Base-by-base conservation (phyloP, 2,888 invertebrate species). In the Oscheius onirici region DNA sequence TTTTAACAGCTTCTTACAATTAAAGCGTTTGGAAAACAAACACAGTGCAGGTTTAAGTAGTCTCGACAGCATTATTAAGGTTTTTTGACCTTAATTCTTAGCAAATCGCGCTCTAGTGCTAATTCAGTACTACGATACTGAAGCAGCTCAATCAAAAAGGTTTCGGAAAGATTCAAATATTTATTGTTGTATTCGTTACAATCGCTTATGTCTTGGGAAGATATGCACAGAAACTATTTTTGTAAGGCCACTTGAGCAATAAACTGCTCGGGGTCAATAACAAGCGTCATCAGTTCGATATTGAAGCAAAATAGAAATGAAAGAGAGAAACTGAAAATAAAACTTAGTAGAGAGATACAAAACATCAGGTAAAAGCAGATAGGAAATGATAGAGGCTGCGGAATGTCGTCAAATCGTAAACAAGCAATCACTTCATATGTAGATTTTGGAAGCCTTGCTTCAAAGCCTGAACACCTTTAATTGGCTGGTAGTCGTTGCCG, bases 401-500 rank as follows among this genome's bases (percentile, higher is more conserved):
- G 63, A 63, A 63, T 63, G 63, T 63, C 41, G 20, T 28, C 44
- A 63, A 49, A 43, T 41, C 60, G 24, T 13, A 55, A 49, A 28
- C 8, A 26, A 46, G 49, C 46, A 63, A 24, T 55, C 34, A 63
- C 34, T 63, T 63, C 49, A 63, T n/a, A 49, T 63, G 46, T 28
- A 63, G 20, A 49, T 46, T 63, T 28, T 63, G 63, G 49, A 63
- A 63, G 15, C 63, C 63, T 17, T 63, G 63, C 63, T 63, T 63
- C 46, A 63, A 49, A 49, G 63, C 63, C 26, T 63, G 63, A 28
- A 63, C 63, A 24, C 68, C 73, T 66, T 77, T 77, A 40, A 66
- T 43, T 40, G 79, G 79, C 22, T 77, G 69, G 63, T 79, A 79
- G 51, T 79, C 79, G 58, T 79, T 79, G 3, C 75, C 75, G 46